Conservation (phyloP, 1,140 invertebrate species). For the Gonatopus flavifemur region DNA sequence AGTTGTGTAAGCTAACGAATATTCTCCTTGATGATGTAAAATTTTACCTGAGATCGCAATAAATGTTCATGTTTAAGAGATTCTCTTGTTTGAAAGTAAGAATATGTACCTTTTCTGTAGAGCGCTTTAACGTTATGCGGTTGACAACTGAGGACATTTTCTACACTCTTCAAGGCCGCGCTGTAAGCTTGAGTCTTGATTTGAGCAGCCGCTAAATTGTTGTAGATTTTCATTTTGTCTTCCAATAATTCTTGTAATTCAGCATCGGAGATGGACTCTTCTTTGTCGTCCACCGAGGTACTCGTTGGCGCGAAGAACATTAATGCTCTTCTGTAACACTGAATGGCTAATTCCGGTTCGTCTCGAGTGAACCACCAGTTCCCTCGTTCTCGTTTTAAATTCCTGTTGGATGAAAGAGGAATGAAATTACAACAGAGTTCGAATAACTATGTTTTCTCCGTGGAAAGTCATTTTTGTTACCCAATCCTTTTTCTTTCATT, state of each 20-base stretch:
- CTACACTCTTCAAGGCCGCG: constrained; percentile 77
- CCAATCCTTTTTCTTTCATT: constrained; percentile 66
- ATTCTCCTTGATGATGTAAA: constrained; percentile 64
- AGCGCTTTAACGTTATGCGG: constrained; percentile 88
- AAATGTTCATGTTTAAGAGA: constrained; percentile 3
- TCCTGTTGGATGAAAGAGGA: constrained; percentile 59
- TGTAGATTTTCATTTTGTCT: constrained; percentile 79
- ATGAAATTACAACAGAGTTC: not conserved
- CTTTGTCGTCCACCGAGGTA: constrained; percentile 26
- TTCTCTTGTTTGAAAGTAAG: constrained; percentile 32
- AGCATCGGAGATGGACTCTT: constrained; percentile 52
- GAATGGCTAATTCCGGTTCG: constrained; percentile 77
- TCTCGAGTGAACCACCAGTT: constrained; percentile 85
- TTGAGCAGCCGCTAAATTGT: constrained; percentile 88
- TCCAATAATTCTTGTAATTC: constrained; percentile 69
- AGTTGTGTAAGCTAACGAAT: constrained; percentile 61
- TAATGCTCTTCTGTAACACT: constrained; percentile 81
- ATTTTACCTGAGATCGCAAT: constrained; percentile 57
- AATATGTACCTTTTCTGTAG: constrained; percentile 72
- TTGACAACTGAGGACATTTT: constrained; percentile 78
- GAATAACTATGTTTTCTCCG: no score
- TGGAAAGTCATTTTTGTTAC: constrained; percentile 51
- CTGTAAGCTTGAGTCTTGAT: constrained; percentile 82
- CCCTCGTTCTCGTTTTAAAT: constrained; percentile 78
- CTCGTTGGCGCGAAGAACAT: constrained; percentile 74